A percentile compares a stretch with the other conserved stretches of the same genome.
phyloP scores from a whole-genome alignment of 2,113 vertebrate species.

The Epinephelus moara region DNA sequence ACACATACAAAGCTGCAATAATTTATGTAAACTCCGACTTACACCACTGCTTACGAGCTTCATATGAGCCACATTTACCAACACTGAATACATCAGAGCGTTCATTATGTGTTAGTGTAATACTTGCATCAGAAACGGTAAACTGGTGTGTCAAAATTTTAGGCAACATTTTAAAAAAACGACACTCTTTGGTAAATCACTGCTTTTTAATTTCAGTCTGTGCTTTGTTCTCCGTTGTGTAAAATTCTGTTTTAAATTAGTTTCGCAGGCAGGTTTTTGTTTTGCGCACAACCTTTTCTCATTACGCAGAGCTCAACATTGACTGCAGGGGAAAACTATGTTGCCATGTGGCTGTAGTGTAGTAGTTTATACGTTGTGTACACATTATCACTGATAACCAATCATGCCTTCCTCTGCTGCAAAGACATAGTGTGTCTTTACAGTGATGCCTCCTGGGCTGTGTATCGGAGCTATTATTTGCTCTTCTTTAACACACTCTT shows the following conservation, averaged over 20 bases:
- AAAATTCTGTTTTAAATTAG: conserved; percentile 6
- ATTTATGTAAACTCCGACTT: neutral
- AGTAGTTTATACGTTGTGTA: neutral
- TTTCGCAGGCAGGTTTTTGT: conserved; percentile 15
- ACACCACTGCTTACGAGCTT: conserved; percentile 1
- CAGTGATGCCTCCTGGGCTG: neutral
- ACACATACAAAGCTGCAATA: neutral
- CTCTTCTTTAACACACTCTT: neutral
- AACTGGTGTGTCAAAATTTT: neutral
- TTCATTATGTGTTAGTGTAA: neutral
- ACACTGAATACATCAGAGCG: neutral
- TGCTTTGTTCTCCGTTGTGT: neutral
- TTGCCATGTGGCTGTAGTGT: conserved; percentile 38
- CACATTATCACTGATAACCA: neutral
- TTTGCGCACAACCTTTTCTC: neutral
- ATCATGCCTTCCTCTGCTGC: neutral
- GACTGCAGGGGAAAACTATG: conserved; percentile 26
- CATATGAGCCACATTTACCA: conserved; percentile 6
- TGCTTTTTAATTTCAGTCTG: neutral
- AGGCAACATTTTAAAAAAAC: conserved; percentile 5
- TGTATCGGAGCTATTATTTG: neutral
- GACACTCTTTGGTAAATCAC: neutral
- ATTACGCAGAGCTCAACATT: conserved; percentile 9
- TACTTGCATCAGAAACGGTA: neutral
- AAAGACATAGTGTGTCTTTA: neutral